phyloP scores from a whole-genome alignment of 2,113 vertebrate genomes.

The Ammodytes marinus region DNA sequence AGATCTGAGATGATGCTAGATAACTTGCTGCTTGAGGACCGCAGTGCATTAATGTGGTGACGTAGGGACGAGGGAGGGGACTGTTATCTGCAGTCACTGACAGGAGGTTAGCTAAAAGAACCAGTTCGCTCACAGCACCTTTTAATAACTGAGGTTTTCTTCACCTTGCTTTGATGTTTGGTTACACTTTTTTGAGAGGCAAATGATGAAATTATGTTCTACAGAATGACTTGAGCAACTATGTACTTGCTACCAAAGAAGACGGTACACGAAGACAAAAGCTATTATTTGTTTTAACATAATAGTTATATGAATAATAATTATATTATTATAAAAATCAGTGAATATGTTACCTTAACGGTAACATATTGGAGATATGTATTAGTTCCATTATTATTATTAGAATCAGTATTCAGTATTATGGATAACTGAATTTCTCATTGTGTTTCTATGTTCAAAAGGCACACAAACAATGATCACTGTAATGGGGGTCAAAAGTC shows the following conservation, averaged over 20 bases:
- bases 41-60: no score
- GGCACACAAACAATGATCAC: neutral
- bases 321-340: neutral
- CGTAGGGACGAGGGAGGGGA: no score
- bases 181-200: neutral
- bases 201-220: neutral
- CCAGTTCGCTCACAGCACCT: no score
- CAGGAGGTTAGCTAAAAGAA: no score
- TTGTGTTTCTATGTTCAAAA: neutral
- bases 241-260: neutral
- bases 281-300: neutral
- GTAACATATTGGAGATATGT: neutral
- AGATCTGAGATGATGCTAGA: no score
- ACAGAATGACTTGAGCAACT: neutral
- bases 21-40: no score
- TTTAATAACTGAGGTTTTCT: no score
- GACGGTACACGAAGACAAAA: neutral
- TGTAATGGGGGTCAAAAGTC: conserved; percentile 6
- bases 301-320: no score
- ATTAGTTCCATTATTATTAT: neutral
- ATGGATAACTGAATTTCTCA: neutral
- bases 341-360: neutral
- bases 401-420: neutral
- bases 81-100: no score
- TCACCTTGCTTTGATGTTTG: no score